These are phyloP conservation scores for Stomatorhinus ivindoensis DNA, from an alignment of 2,113 vertebrate genomes.

Conservation along the genomic window DNA sequence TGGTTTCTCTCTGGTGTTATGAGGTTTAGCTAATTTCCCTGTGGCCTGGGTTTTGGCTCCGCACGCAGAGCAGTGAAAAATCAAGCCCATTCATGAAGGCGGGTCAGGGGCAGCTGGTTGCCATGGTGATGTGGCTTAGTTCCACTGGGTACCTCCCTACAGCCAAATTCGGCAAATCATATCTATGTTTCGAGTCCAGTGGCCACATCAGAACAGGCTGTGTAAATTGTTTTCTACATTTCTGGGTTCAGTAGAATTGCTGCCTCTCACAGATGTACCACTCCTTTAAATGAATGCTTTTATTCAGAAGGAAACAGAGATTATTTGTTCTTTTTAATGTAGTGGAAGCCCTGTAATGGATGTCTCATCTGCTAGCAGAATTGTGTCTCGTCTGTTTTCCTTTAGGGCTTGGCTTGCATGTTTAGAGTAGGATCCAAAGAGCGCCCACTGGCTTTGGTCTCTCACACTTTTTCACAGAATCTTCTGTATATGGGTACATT, in stretches of 20 bases:
- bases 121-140: neutral
- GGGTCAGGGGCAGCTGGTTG: neutral
- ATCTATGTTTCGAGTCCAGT: neutral
- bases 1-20: conserved; percentile 37
- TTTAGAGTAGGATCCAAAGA: neutral
- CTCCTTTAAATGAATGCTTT: neutral
- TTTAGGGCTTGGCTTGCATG: neutral
- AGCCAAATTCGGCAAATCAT: neutral
- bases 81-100: conserved; percentile 25
- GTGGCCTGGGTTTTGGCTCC: conserved; percentile 28
- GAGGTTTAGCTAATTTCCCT: conserved; percentile 31
- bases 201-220: neutral
- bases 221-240: neutral
- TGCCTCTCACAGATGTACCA: neutral
- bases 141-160: neutral
- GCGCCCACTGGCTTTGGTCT: neutral
- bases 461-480: neutral
- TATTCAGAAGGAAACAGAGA: neutral
- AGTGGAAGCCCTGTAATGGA: neutral
- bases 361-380: neutral
- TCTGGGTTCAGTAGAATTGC: neutral
- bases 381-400: neutral
- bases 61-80: conserved; percentile 29
- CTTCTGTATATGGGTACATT: neutral
- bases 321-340: neutral